Conservation (phyloP, 2,113 vertebrate species). For the Plecturocebus donacophilus region DNA sequence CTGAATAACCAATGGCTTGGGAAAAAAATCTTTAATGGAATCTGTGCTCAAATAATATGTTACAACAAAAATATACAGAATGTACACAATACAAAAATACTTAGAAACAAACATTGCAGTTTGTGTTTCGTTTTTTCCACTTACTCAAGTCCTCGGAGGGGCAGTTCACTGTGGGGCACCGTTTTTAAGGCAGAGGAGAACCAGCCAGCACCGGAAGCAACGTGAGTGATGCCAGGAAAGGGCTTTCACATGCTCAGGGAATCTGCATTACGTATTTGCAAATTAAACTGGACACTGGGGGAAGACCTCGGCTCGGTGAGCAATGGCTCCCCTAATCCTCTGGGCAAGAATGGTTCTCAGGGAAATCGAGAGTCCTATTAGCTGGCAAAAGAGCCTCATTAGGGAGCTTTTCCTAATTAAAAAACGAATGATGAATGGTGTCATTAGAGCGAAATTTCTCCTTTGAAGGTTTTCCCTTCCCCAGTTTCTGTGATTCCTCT, state of each 20-base stretch:
- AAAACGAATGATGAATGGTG: slow-evolving; percentile 73
- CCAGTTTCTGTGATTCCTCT: slow-evolving; percentile 50
- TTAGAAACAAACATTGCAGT: slow-evolving; percentile 79
- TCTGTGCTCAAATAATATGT: slow-evolving; percentile 84
- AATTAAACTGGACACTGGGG: slow-evolving; percentile 67
- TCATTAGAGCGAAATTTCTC: slow-evolving; percentile 79
- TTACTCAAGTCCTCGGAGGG: slow-evolving; percentile 78
- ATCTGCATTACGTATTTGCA: slow-evolving; percentile 75
- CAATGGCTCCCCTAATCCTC: slow-evolving; percentile 12
- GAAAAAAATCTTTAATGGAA: slow-evolving; percentile 85
- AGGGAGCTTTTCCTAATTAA: slow-evolving; percentile 79
- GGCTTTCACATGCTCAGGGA: slow-evolving; percentile 56
- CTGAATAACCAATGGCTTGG: slow-evolving; percentile 53
- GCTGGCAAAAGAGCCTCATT: slow-evolving; percentile 67
- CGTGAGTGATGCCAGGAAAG: slow-evolving; percentile 26
- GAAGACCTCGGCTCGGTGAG: slow-evolving; percentile 63
- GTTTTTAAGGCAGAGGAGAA: slow-evolving; percentile 87
- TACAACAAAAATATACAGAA: slow-evolving; percentile 89
- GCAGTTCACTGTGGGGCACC: slow-evolving; percentile 72
- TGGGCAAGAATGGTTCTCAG: slow-evolving; percentile 70
- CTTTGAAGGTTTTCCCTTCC: slow-evolving; percentile 73
- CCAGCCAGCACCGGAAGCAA: slow-evolving; percentile 52
- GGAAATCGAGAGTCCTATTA: slow-evolving; percentile 70
- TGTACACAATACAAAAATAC: slow-evolving; percentile 89
- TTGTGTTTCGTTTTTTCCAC: slow-evolving; percentile 75